Evolutionary conservation across 2,888 invertebrate species (phyloP).

Genomic region (Pterostichus niger): DNA sequence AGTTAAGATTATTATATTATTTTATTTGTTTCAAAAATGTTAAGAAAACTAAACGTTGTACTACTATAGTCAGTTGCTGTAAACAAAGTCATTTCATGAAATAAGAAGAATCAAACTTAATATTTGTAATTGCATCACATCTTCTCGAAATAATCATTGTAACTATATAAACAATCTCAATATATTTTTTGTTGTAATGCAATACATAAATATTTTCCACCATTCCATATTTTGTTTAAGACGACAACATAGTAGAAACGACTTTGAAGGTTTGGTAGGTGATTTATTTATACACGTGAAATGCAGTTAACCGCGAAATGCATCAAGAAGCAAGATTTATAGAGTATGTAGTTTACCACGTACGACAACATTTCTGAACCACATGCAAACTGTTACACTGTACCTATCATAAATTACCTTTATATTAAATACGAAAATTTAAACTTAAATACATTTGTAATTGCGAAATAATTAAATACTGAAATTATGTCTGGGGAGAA

Average conservation of each 20-base stretch:
- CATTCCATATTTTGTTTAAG: not conserved
- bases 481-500: not conserved
- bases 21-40: too few relatives aligned
- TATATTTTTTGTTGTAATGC: too few relatives aligned
- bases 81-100: too few relatives aligned
- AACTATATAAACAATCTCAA: too few relatives aligned
- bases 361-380: not conserved
- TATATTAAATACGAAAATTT: not conserved
- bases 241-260: not conserved
- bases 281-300: not conserved
- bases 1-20: too few relatives aligned
- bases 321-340: slow-evolving; percentile 22
- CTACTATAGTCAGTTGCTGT: too few relatives aligned
- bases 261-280: slow-evolving; percentile 8
- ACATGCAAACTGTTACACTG: not conserved
- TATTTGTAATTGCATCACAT: too few relatives aligned
- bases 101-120: too few relatives aligned
- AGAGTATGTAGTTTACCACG: not conserved
- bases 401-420: slow-evolving; percentile 11
- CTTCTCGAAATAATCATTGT: too few relatives aligned
- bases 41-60: too few relatives aligned
- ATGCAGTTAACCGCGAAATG: slow-evolving; percentile 3
- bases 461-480: not conserved
- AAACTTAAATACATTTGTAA: slow-evolving; percentile 17
- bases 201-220: not conserved